A percentile compares a stretch with the other conserved stretches of the same genome.
Conservation (phyloP, 2,797 vertebrate species). For the Tokudaia muenninki region DNA sequence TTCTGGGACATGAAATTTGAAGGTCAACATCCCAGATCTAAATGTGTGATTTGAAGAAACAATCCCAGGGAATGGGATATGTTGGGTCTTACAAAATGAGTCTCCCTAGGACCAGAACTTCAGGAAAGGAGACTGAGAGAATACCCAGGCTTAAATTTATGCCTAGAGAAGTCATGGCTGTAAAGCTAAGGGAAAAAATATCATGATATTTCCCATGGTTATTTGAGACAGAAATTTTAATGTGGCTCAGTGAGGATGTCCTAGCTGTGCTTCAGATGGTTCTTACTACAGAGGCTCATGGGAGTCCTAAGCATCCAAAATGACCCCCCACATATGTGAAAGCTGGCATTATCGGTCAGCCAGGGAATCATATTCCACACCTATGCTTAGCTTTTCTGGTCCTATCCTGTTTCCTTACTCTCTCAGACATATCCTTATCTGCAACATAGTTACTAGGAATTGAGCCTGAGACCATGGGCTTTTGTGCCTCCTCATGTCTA, state of each 20-base stretch:
- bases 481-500: neutral
- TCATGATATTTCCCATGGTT: neutral
- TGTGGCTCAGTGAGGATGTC: neutral
- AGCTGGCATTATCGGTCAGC: neutral
- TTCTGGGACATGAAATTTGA: accelerated
- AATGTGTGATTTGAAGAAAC: neutral
- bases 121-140: neutral
- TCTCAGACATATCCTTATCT: neutral
- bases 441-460: neutral
- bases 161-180: neutral
- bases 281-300: accelerated
- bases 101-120: neutral
- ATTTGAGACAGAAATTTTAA: neutral
- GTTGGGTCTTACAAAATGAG: neutral
- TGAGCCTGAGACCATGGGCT: neutral
- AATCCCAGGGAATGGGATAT: neutral
- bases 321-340: neutral
- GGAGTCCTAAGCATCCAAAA: no score
- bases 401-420: neutral
- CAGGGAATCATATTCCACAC: neutral
- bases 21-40: neutral
- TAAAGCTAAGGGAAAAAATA: neutral
- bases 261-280: neutral
- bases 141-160: neutral
- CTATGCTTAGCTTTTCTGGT: neutral